Conservation (phyloP, 2,113 vertebrate species). For the Crypturellus undulatus region DNA sequence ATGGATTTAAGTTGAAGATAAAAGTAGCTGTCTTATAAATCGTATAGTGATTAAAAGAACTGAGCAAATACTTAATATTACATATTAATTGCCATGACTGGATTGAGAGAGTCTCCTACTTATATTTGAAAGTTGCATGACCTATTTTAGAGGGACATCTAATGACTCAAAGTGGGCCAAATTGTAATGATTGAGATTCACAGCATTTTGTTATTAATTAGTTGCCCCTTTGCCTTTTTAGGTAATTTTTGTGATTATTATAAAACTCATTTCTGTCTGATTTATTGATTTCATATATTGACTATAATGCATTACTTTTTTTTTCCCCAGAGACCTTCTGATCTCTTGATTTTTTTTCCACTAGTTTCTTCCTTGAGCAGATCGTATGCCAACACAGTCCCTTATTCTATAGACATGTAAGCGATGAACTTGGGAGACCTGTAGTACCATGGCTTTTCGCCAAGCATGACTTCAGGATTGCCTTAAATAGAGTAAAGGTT, state of each 20-base stretch:
- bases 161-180: background rate
- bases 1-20: slow-evolving; percentile 27
- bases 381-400: background rate
- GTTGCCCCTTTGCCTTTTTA: background rate
- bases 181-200: background rate
- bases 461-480: too few relatives aligned
- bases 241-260: background rate
- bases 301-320: background rate
- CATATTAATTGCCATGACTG: slow-evolving; percentile 49
- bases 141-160: background rate
- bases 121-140: background rate
- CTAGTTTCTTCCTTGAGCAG: background rate
- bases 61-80: slow-evolving; percentile 27
- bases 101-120: background rate
- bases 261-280: background rate
- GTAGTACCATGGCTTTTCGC: too few relatives aligned
- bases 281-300: background rate
- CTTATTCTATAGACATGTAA: background rate
- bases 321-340: background rate
- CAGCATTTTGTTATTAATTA: background rate
- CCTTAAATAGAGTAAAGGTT: too few relatives aligned
- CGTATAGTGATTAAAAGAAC: slow-evolving; percentile 51
- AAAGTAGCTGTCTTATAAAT: slow-evolving; percentile 45
- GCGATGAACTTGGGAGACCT: background rate
- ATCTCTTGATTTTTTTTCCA: background rate